These are phyloP conservation scores for Drosophila insularis DNA, from an alignment of 1,140 invertebrate genomes.

Conservation along the genomic window DNA sequence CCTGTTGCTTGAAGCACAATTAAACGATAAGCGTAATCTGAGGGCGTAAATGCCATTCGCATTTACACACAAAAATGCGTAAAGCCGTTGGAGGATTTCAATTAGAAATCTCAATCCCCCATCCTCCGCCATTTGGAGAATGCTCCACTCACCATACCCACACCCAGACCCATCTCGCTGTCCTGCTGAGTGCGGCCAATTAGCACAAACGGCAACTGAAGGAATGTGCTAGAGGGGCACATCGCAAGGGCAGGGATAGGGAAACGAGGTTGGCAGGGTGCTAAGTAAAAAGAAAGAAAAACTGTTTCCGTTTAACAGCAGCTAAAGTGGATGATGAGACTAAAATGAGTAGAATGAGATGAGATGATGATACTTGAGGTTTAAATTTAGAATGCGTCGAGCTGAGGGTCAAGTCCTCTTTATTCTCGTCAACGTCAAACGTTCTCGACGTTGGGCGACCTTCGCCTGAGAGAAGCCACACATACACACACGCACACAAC, in stretches of 20 bases:
- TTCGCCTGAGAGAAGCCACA: not conserved
- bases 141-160: too few species aligned
- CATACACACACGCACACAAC: not conserved
- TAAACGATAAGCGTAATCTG: slow-evolving; percentile 77
- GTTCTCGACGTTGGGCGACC: not conserved
- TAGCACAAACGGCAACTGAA: slow-evolving; percentile 57
- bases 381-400: slow-evolving; percentile 47
- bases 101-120: slow-evolving; percentile 54
- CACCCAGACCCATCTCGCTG: not conserved
- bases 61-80: slow-evolving; percentile 71
- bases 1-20: slow-evolving; percentile 71
- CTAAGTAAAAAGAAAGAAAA: slow-evolving; percentile 61
- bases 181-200: slow-evolving; percentile 69
- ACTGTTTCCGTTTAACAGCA: slow-evolving; percentile 71
- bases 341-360: slow-evolving; percentile 31
- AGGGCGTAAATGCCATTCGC: slow-evolving; percentile 58
- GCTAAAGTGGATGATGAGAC: slow-evolving; percentile 8
- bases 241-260: not conserved
- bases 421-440: not conserved
- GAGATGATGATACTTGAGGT: slow-evolving; percentile 63
- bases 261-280: not conserved
- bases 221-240: not conserved
- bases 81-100: slow-evolving; percentile 70
- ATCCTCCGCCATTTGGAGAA: not conserved
- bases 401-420: slow-evolving; percentile 13